Evolutionary conservation across 2,797 vertebrate species (phyloP), one percentile per base, ranked within the genome.

Genomic region (Coregonus suidteri): DNA sequence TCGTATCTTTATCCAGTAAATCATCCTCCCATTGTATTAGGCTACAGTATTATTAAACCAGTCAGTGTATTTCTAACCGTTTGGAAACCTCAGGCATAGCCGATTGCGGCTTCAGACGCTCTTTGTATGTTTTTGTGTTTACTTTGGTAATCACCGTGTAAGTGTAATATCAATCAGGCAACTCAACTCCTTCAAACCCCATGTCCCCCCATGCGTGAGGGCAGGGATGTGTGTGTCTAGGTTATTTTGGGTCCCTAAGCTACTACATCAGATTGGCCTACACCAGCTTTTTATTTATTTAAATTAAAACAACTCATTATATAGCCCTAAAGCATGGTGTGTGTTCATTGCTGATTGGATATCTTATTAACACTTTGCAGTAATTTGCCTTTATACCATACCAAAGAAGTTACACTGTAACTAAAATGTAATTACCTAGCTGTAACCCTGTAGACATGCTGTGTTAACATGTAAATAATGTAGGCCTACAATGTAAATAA

Each of bases 101-200:
- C 7, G 79, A 75, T 83, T 82, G 65, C 73, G 75, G 75, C 70
- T 81, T 72, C 9, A 83, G 71, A 67, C 31, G 56, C 4, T 67
- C 9, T 67, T 35, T 67, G 65, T 67, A 18, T 4, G 31, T 30
- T 3, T 35, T 56, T 5, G 30, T 31, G 30, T 67, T 67, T 35
- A 15, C 65, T 67, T 15, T 16, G 30, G 4, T 14, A 34, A 66
- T 30, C 64, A 66, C 11, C 30, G 4, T 34, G 64, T 34, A 34
- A 14, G 82, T 91, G 91, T 77, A 84, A 90, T 86, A 77, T 89
- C 89, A 75, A 79, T 77, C 76, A 70, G 83, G 70, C 64, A 56
- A 67, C 18, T 59, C 75, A 77, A 7, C 31, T 67, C n/a, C 18
- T 62, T 62, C 14, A 35, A 67, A 67, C 65, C 13, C 14, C 14